Conservation (phyloP, 2,797 vertebrate species). For the Microchirus variegatus region DNA sequence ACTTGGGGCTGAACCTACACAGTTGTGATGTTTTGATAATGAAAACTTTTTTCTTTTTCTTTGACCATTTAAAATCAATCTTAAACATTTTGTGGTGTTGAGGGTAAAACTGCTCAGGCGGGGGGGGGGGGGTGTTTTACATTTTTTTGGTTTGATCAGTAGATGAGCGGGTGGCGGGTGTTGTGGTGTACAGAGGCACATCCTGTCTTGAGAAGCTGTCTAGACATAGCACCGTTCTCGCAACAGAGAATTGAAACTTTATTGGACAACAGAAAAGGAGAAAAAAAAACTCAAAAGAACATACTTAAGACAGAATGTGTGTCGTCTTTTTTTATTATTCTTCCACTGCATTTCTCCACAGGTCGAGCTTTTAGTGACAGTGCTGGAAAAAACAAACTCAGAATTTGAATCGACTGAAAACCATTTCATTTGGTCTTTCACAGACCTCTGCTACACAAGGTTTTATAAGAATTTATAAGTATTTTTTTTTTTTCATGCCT, state of each 20-base stretch:
- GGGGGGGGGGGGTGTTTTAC: slow-evolving; percentile 38
- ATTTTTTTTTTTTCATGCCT: slow-evolving; percentile 13
- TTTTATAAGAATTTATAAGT: background rate
- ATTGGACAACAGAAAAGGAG: slow-evolving; percentile 13
- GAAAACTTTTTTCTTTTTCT: slow-evolving; percentile 49
- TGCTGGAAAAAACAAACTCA: background rate
- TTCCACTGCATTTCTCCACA: slow-evolving; percentile 29
- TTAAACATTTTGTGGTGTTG: slow-evolving; percentile 6
- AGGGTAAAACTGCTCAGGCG: slow-evolving; percentile 1
- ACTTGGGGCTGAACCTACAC: slow-evolving; percentile 20
- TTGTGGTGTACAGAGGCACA: slow-evolving; percentile 52
- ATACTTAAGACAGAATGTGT: slow-evolving; percentile 54
- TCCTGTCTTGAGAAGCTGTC: slow-evolving; percentile 52
- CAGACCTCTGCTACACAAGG: background rate
- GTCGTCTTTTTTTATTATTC: slow-evolving; percentile 20
- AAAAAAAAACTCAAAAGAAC: slow-evolving; percentile 1
- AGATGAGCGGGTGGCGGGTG: slow-evolving; percentile 51
- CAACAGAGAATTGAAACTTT: slow-evolving; percentile 2
- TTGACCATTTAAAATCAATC: slow-evolving; percentile 22
- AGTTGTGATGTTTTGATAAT: slow-evolving; percentile 54
- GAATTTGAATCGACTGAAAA: background rate
- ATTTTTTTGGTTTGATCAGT: slow-evolving; percentile 62
- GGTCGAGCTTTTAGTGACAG: slow-evolving; percentile 70
- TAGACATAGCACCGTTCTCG: slow-evolving; percentile 6
- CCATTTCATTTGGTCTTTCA: slow-evolving; percentile 3